Evolutionary conservation across 2,797 vertebrate species (phyloP).

Genomic region (Cyclura pinguis): DNA sequence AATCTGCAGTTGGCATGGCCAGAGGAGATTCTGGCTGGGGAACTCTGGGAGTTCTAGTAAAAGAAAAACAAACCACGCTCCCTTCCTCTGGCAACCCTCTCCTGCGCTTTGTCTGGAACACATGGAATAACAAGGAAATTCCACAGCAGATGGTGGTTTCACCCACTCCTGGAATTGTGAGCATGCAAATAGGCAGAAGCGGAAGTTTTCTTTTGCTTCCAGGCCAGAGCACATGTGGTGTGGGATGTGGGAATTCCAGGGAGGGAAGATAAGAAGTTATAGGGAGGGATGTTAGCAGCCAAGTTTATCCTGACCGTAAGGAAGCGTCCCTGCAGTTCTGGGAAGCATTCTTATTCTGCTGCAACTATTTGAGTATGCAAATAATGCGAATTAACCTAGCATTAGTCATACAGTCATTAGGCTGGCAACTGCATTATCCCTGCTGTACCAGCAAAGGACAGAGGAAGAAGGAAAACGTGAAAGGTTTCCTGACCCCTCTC

Average conservation of each 20-base stretch:
- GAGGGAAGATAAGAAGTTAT: neutral
- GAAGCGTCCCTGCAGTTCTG: neutral
- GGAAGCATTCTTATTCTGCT: neutral
- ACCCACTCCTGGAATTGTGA: neutral
- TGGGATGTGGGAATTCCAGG: neutral
- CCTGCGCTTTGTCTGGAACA: neutral
- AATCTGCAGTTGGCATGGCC: too few relatives aligned
- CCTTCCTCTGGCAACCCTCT: too few relatives aligned
- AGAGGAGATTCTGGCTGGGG: too few relatives aligned
- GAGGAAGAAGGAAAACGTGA: neutral
- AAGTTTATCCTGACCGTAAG: neutral
- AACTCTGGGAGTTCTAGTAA: too few relatives aligned
- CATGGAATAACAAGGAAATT: neutral
- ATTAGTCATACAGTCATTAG: neutral
- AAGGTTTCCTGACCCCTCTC: too few relatives aligned
- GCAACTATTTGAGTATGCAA: neutral
- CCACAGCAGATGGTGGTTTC: neutral
- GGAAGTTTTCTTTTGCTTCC: neutral
- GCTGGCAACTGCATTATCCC: neutral
- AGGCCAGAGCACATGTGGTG: neutral
- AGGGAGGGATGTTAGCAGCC: neutral
- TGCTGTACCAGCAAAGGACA: neutral
- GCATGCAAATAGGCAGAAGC: neutral
- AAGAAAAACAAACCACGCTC: too few relatives aligned
- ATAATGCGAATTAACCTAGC: neutral